These are phyloP conservation scores for Adelphocoris suturalis DNA, from an alignment of 2,888 invertebrate genomes.

Conservation along the genomic window DNA sequence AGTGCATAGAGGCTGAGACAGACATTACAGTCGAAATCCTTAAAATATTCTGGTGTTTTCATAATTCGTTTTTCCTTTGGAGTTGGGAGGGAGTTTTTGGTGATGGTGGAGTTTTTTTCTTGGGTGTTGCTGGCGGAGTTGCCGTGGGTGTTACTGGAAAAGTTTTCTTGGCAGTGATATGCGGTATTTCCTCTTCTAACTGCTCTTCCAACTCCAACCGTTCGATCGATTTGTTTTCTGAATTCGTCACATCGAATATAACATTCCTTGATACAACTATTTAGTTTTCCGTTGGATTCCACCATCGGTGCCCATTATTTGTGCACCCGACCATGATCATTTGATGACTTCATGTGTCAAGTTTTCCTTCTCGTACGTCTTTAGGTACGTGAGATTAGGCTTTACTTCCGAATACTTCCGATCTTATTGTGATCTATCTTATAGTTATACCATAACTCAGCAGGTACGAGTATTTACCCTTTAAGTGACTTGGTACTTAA, in stretches of 20 bases:
- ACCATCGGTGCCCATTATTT: constrained; percentile 55
- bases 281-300: constrained; percentile 29
- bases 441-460: constrained; percentile 76
- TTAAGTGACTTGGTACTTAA: constrained; percentile 62
- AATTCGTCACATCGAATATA: constrained; percentile 41
- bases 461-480: constrained; percentile 76
- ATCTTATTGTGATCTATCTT: constrained; percentile 76
- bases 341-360: not conserved
- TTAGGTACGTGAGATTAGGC: constrained; percentile 34
- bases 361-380: constrained; percentile 34
- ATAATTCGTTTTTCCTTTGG: too few relatives aligned
- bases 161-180: too few relatives aligned
- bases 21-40: too few relatives aligned
- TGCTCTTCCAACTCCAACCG: too few relatives aligned
- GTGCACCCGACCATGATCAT: constrained; percentile 45
- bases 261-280: constrained; percentile 52
- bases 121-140: too few relatives aligned
- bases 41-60: too few relatives aligned
- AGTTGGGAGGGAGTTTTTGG: too few relatives aligned
- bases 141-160: too few relatives aligned
- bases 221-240: too few relatives aligned
- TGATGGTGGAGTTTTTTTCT: too few relatives aligned
- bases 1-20: too few relatives aligned
- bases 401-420: constrained; percentile 76
- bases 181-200: too few relatives aligned